phyloP scores from a whole-genome alignment of 2,113 vertebrate species.

The Hemibagrus wyckioides region DNA sequence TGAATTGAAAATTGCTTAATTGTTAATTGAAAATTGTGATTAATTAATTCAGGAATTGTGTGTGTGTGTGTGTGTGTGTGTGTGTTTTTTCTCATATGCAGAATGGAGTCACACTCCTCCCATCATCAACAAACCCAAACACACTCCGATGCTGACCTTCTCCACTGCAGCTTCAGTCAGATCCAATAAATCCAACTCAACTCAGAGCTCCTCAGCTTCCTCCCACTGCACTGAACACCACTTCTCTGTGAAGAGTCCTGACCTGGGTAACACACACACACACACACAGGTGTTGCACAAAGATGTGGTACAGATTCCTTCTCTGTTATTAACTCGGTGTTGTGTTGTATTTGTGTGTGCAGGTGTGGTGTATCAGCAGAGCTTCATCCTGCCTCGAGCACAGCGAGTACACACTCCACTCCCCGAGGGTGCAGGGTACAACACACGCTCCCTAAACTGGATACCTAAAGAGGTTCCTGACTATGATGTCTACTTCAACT shows the following conservation, averaged over 20 bases:
- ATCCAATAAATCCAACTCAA: slow-evolving; percentile 74
- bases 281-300: neutral
- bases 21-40: too few relatives aligned
- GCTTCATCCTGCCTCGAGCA: slow-evolving; percentile 60
- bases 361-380: slow-evolving; percentile 60
- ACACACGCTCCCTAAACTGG: slow-evolving; percentile 26
- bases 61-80: slow-evolving; percentile 35
- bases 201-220: slow-evolving; percentile 74
- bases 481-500: neutral
- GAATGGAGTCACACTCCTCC: slow-evolving; percentile 76
- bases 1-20: too few relatives aligned
- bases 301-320: neutral
- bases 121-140: slow-evolving; percentile 61
- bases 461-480: slow-evolving; percentile 15
- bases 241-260: slow-evolving; percentile 60
- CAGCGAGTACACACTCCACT: slow-evolving; percentile 41
- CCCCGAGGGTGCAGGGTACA: slow-evolving; percentile 19
- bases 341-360: slow-evolving; percentile 39
- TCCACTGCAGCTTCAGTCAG: slow-evolving; percentile 65
- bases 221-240: slow-evolving; percentile 67
- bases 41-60: neutral
- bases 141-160: slow-evolving; percentile 52
- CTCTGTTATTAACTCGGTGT: neutral
- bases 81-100: slow-evolving; percentile 56
- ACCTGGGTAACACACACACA: slow-evolving; percentile 64